Evolutionary conservation across 2,113 vertebrate species (phyloP), one percentile per base, ranked within the genome.

Genomic region (Galemys pyrenaicus): DNA sequence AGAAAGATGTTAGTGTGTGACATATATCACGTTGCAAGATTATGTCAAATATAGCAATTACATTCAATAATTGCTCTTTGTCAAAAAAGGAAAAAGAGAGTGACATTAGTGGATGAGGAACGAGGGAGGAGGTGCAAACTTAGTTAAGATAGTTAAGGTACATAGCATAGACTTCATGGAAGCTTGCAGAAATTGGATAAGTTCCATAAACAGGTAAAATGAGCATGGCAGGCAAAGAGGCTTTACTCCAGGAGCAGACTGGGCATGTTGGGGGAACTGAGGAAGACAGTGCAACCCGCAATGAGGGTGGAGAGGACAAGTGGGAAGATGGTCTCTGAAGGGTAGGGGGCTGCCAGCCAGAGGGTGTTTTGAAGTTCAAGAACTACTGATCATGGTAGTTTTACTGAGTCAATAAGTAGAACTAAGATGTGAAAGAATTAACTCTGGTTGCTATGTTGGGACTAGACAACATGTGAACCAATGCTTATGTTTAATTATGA

Each of bases 71-170:
- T 2, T 51, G 11, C 7, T 73, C 10, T 26, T 84, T 74, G 6
- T 56, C 64, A 4, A 68, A 75, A 75, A 83, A 20, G 26, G 2
- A 1, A 6, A 5, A 13, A 35, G 16, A 75, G 41, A 35, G 4
- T 74, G 4, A 1, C 17, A 1, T 37, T 74, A 39, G 44, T 77
- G 11, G 7, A 41, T 62, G 62, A 74, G 41, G 35, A 78, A 5
- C 28, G 11, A 0, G 0, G 4, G 35, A 15, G 1, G 2, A 3
- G 2, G 35, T 11, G 5, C 10, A 49, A 49, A 19, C 26, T 68
- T 70, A 41, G 81, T 2, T 15, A 58, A 12, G 13, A n/a, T 46
- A 46, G 11, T 83, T 80, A 62, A 62, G 24, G 58, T 41, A 3
- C 24, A 51, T 46, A 41, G 9, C 12, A 46, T 13, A 49, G 44